These are phyloP conservation scores for Crambe crambe DNA, from an alignment of 37 sponge, comb jelly and placozoan species.

Conservation along the genomic window DNA sequence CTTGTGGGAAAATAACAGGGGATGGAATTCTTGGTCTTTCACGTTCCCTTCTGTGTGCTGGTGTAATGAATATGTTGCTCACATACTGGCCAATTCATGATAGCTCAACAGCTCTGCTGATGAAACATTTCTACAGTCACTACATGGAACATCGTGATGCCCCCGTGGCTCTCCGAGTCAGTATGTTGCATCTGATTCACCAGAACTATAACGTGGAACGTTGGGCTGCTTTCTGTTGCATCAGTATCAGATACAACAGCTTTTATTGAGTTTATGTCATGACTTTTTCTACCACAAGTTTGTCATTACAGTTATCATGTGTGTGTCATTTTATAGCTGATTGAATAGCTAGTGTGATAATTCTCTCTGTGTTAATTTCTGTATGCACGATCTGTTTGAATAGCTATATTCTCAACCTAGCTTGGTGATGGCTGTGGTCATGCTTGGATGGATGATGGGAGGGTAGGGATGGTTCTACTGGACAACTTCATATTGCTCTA, in stretches of 20 bases:
- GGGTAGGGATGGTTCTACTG: too few relatives aligned
- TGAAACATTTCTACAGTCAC: slow-evolving; percentile 24
- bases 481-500: too few relatives aligned
- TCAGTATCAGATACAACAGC: neutral
- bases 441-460: too few relatives aligned
- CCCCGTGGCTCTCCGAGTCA: slow-evolving; percentile 22
- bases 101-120: slow-evolving; percentile 22
- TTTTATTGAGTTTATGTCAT: too few relatives aligned
- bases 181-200: slow-evolving; percentile 8
- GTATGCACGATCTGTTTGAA: too few relatives aligned
- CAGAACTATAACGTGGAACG: neutral
- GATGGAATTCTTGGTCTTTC: slow-evolving; percentile 65
- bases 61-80: slow-evolving; percentile 28
- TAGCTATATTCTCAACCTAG: too few relatives aligned
- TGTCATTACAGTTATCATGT: too few relatives aligned
- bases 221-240: slow-evolving; percentile 51
- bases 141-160: slow-evolving; percentile 37
- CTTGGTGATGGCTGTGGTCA: too few relatives aligned
- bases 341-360: too few relatives aligned
- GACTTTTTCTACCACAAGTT: too few relatives aligned
- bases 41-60: slow-evolving; percentile 35
- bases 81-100: slow-evolving; percentile 57
- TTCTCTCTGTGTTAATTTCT: too few relatives aligned
- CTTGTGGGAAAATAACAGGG: slow-evolving; percentile 45
- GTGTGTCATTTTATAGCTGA: too few relatives aligned